phyloP scores from a whole-genome alignment of 2,888 invertebrate genomes.

The Tridacna crocea region DNA sequence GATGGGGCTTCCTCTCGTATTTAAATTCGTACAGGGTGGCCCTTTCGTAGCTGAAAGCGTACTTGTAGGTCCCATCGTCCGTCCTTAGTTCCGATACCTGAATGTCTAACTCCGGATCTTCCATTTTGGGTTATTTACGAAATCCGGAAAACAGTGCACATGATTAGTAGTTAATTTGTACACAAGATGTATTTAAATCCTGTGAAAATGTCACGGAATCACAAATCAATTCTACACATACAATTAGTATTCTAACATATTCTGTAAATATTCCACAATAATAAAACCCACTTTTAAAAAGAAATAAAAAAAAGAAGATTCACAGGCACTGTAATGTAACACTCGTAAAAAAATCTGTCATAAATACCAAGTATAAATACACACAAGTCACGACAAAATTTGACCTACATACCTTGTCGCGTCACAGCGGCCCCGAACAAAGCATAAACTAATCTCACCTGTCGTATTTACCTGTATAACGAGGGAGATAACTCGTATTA shows the following conservation, averaged over 20 bases:
- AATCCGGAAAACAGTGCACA: not conserved
- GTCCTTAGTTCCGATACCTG: constrained; percentile 65
- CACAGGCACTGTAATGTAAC: no score
- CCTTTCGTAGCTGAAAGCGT: constrained; percentile 78
- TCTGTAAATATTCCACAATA: no score
- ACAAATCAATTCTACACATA: no score
- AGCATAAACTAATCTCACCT: constrained; percentile 42
- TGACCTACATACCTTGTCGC: constrained; percentile 65
- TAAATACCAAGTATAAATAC: constrained; percentile 26
- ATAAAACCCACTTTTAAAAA: no score
- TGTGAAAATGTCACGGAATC: no score
- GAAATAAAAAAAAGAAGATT: no score
- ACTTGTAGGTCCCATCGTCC: constrained; percentile 73
- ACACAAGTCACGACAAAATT: constrained; percentile 35
- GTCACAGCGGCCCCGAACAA: constrained; percentile 55
- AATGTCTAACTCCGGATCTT: constrained; percentile 64
- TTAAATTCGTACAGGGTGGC: constrained; percentile 80
- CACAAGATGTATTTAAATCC: no score
- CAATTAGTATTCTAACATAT: no score
- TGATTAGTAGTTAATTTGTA: no score
- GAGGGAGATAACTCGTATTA: constrained; percentile 1
- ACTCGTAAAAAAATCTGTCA: constrained; percentile 11
- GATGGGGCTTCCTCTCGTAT: constrained; percentile 74
- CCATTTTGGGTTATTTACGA: constrained; percentile 21
- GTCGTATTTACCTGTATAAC: constrained; percentile 41